Evolutionary conservation across 1,140 invertebrate genomes (phyloP), one percentile per base, ranked within the genome.

Genomic region (Trypoxylus dichotomus): DNA sequence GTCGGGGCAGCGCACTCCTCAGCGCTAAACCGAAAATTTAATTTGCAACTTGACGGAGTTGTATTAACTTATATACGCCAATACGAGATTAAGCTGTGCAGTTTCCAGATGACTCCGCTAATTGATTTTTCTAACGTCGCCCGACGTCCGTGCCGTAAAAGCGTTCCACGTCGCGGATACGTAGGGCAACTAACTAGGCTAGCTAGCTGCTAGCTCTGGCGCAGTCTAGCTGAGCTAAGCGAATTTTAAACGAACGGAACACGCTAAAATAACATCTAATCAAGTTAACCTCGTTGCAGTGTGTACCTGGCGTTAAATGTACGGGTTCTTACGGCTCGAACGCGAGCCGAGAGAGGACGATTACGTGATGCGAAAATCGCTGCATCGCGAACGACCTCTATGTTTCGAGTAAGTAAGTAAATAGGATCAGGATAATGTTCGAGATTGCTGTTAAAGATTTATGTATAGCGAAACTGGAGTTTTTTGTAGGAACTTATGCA

Each of bases 71-170:
- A 37, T 37, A 37, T 37, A 68, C 60, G 60, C 60, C 60, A 29
- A 29, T 68, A 68, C 60, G 60, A 68, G 60, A 68, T 68, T 68
- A 68, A 68, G 60, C 19, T 68, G 60, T 68, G 60, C 60, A 68
- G 60, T 68, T 68, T 68, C 60, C 60, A 68, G 60, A 68, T 68
- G 60, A 24, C 60, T 68, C 60, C 8, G 60, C 60, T 68, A 68
- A 68, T 68, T 68, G 60, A 68, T 68, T 68, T 68, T 68, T 68
- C 60, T 68, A n/a, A 29, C 21, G 21, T 68, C 24, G 19, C 15
- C n/a, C 42, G 42, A 11, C 47, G 15, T 54, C 47, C 47, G 47
- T 54, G 47, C 13, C 8, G 60, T 7, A 68, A 27, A 19, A 24
- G 27, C 60, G 19, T 19, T 54, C 19, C 6, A 37, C 47, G 15